Conservation (phyloP, 2,888 invertebrate genomes). For the Megastigmus dorsalis region DNA sequence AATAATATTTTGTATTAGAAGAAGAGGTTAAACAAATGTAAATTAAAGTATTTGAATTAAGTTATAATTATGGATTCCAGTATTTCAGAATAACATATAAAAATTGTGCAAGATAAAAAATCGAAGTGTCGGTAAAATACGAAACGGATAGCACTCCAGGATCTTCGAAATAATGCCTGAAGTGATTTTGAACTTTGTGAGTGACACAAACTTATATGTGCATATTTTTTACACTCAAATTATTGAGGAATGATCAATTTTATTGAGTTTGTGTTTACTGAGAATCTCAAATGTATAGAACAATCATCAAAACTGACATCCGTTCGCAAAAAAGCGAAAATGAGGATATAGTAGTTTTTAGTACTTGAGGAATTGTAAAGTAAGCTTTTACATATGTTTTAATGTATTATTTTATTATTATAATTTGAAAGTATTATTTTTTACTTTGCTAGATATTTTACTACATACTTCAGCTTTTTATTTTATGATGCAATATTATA, state of each 20-base stretch:
- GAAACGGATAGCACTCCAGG: slow-evolving; percentile 39
- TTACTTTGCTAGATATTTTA: slow-evolving; percentile 6
- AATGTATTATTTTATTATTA: too few species aligned
- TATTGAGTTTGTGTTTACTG: too few species aligned
- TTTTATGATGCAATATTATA: slow-evolving; percentile 21
- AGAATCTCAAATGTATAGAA: too few species aligned
- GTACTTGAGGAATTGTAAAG: slow-evolving; percentile 32
- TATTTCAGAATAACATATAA: slow-evolving; percentile 27
- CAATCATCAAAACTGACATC: too few species aligned
- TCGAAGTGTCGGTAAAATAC: slow-evolving; percentile 42
- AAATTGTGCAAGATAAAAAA: slow-evolving; percentile 34
- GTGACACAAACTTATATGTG: slow-evolving; percentile 37
- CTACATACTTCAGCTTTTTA: slow-evolving; percentile 29
- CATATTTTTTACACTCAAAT: slow-evolving; percentile 31
- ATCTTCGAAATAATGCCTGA: slow-evolving; percentile 37
- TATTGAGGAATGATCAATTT: slow-evolving; percentile 5
- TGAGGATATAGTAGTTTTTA: background rate
- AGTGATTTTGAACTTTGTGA: slow-evolving; percentile 45
- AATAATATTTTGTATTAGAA: too few species aligned
- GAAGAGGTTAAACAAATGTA: too few species aligned
- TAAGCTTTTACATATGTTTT: slow-evolving; percentile 16
- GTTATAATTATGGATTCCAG: too few species aligned
- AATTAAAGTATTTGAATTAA: too few species aligned
- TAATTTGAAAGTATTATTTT: slow-evolving; percentile 44
- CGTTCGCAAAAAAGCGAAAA: slow-evolving; percentile 2